Percentiles rank a stretch among this genome's conserved stretches.
Evolutionary conservation across 1,140 invertebrate genomes (phyloP).

Genomic region (Bombus consobrinus): DNA sequence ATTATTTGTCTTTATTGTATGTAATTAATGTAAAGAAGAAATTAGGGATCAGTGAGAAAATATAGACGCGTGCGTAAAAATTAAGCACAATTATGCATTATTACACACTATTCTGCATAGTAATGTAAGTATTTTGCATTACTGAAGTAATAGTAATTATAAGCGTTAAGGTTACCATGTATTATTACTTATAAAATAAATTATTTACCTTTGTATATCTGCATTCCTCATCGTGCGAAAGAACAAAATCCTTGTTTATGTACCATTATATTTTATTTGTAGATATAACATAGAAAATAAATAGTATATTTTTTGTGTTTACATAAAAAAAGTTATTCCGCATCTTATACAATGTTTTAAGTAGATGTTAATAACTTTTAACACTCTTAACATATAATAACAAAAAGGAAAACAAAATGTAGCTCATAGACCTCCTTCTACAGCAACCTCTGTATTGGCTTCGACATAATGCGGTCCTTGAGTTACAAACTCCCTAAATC

Average conservation of each 20-base stretch:
- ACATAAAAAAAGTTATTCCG: conserved; percentile 19
- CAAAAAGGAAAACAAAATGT: not conserved
- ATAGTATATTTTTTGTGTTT: conserved; percentile 29
- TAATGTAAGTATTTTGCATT: not conserved
- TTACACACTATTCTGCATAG: conserved; percentile 10
- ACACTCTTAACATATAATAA: conserved; percentile 19
- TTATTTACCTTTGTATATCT: conserved; percentile 71
- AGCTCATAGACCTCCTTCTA: conserved; percentile 84
- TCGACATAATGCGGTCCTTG: conserved; percentile 89
- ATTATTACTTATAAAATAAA: conserved; percentile 71
- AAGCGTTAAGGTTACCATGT: conserved; percentile 28
- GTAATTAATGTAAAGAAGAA: conserved; percentile 27
- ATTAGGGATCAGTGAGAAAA: conserved; percentile 27
- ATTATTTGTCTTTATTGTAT: conserved; percentile 59
- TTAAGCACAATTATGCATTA: conserved; percentile 14
- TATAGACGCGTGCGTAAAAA: conserved; percentile 9
- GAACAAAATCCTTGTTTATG: conserved; percentile 22
- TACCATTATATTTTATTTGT: conserved; percentile 47
- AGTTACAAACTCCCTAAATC: conserved; percentile 86
- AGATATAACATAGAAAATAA: conserved; percentile 48
- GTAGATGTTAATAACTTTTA: not conserved
- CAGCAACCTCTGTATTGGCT: conserved; percentile 86
- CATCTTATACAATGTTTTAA: not conserved
- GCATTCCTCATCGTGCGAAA: not conserved
- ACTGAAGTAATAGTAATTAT: too few species aligned